Evolutionary conservation across 2,113 vertebrate genomes (phyloP).

Genomic region (Odocoileus virginianus): DNA sequence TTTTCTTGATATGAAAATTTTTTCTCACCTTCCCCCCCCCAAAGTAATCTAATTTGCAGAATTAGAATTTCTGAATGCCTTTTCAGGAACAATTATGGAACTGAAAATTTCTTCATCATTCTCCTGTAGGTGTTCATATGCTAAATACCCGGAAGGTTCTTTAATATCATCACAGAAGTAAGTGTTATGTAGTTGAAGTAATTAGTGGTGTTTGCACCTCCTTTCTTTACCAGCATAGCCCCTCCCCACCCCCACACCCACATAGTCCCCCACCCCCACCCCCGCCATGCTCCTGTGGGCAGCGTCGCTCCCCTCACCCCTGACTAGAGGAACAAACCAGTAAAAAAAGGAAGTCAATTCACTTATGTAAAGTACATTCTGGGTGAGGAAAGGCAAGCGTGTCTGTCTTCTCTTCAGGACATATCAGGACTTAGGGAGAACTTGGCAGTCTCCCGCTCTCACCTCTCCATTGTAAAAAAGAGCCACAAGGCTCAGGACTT

Average conservation of each 20-base stretch:
- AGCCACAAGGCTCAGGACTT: background rate
- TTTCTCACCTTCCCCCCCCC: background rate
- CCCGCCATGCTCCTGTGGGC: background rate
- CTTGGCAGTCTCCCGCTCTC: background rate
- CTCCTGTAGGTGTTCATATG: background rate
- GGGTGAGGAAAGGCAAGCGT: slow-evolving; percentile 9
- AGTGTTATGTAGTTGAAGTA: slow-evolving; percentile 38
- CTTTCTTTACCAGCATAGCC: too few relatives aligned
- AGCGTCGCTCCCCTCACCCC: background rate
- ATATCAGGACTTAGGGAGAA: too few relatives aligned
- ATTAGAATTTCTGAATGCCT: slow-evolving; percentile 26
- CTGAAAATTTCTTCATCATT: slow-evolving; percentile 28
- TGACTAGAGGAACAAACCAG: slow-evolving; percentile 54
- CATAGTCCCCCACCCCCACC: rapidly evolving
- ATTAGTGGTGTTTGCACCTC: background rate
- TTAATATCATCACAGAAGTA: slow-evolving; percentile 70
- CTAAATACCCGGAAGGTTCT: slow-evolving; percentile 53
- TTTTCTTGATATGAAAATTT: background rate
- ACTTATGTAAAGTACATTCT: slow-evolving; percentile 50
- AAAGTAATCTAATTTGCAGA: background rate
- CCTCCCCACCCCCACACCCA: rapidly evolving
- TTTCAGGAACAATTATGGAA: background rate
- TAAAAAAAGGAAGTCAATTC: slow-evolving; percentile 64
- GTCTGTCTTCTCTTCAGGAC: background rate
- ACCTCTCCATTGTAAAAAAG: background rate